These are phyloP conservation scores for Calycopis cecrops DNA, from an alignment of 1,140 invertebrate species.

Conservation along the genomic window DNA sequence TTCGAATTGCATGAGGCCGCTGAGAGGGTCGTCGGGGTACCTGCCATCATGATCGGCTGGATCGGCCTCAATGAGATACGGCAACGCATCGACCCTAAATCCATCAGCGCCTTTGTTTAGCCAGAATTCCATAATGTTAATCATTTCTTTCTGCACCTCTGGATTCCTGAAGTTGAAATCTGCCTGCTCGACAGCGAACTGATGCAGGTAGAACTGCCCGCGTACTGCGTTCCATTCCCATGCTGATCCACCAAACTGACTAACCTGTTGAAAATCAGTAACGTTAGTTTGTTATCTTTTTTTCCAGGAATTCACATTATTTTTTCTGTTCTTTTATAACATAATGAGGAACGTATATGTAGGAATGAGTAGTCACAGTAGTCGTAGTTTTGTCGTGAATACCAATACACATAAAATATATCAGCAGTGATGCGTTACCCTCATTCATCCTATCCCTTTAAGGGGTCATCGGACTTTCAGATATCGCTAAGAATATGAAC, in stretches of 20 bases:
- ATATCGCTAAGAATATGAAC: too few species aligned
- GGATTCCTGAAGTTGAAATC: conserved; percentile 83
- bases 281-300: neutral
- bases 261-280: conserved; percentile 39
- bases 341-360: neutral
- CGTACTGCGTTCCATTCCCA: conserved; percentile 80
- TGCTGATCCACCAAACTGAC: conserved; percentile 77
- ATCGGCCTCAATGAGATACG: conserved; percentile 78
- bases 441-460: too few species aligned
- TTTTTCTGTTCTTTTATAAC: neutral
- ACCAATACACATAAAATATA: too few species aligned
- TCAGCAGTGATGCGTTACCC: too few species aligned
- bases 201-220: conserved; percentile 82
- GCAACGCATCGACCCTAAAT: conserved; percentile 81
- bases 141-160: conserved; percentile 75
- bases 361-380: too few species aligned
- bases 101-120: conserved; percentile 81
- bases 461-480: too few species aligned
- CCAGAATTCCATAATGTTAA: conserved; percentile 78
- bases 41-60: conserved; percentile 64
- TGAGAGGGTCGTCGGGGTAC: conserved; percentile 78
- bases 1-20: conserved; percentile 50
- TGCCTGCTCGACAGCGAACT: conserved; percentile 79
- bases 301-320: neutral
- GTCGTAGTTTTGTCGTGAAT: too few species aligned